Percentiles rank a stretch among this genome's conserved stretches.
Evolutionary conservation across 2,888 invertebrate species (phyloP).

Genomic region (Drosophila cracens): DNA sequence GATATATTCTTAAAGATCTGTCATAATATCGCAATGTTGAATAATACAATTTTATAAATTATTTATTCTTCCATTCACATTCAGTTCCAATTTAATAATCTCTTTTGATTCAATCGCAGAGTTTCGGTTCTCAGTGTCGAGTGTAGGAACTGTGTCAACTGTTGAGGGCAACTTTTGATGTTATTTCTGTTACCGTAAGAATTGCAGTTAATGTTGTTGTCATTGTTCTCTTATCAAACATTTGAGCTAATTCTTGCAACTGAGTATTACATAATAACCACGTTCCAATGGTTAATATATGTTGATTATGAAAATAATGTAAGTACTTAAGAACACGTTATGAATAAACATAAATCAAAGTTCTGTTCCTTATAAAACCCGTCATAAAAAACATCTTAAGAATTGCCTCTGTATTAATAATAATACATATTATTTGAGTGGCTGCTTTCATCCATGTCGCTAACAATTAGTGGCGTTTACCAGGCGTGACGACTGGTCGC

Average conservation of each 20-base stretch:
- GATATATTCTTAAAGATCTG: not conserved
- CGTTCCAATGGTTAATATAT: not conserved
- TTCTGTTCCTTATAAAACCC: not conserved
- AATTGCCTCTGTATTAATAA: not conserved
- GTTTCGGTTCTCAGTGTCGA: not conserved
- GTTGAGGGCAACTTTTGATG: not conserved
- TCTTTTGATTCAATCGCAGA: not conserved
- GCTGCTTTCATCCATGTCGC: conserved; percentile 1
- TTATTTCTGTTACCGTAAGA: not conserved
- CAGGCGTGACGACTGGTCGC: conserved; percentile 11
- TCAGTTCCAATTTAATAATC: not conserved
- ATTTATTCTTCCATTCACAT: not conserved
- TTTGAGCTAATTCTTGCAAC: not conserved
- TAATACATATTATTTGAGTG: not conserved
- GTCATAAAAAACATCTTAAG: not conserved
- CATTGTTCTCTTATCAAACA: not conserved
- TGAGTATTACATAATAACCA: not conserved
- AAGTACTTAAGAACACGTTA: not conserved
- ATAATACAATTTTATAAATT: not conserved
- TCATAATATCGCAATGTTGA: not conserved
- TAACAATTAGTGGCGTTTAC: not conserved
- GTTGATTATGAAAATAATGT: not conserved
- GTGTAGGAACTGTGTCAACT: not conserved
- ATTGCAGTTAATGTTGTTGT: not conserved
- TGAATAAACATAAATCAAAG: not conserved